Evolutionary conservation across 2,113 vertebrate genomes (phyloP), one percentile per base, ranked within the genome.

Genomic region (Oostethus manadensis): DNA sequence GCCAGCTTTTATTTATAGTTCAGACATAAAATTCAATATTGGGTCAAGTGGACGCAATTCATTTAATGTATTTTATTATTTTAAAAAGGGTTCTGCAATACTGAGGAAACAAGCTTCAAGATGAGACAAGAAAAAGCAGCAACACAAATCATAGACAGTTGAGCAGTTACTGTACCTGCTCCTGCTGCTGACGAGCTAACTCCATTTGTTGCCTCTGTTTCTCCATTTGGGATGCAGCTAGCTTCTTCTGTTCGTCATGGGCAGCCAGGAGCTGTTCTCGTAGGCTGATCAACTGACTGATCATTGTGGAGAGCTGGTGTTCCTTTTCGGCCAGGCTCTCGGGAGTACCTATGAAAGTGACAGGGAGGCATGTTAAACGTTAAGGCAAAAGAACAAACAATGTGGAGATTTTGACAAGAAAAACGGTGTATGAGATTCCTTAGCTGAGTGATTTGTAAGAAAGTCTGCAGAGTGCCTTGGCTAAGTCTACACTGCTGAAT

Each of bases 161-260:
- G 46, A 66, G 56, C 23, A 60, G 88, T 92, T 90, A 42, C 38
- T 42, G 0, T 42, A 99, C 96, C 93, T 99, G 97, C 79, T 99
- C 97, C 88, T 99, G 96, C 86, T 99, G 97, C 79, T 98, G 97
- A 76, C 94, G 93, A 73, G 97, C 97, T 78, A 99, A 90, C 91
- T 98, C 96, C 97, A 99, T 99, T 92, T 98, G 96, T 87, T 99
- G 96, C 85, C 96, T 88, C 85, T 99, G 97, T 82, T 98, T 98
- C 84, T 99, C 97, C 86, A 99, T 99, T 88, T 99, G 97, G 18
- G 97, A 98, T 64, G 96, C 97, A 40, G 97, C 97, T 71, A 99
- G 93, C 80, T 98, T 98, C 86, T 99, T 98, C 91, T 99, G 96
- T 71, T 98, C 97, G 0, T 98, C 97, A 0, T 98, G 96, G 20